Conservation (phyloP, 2,797 vertebrate genomes). For the Gallirallus australis region DNA sequence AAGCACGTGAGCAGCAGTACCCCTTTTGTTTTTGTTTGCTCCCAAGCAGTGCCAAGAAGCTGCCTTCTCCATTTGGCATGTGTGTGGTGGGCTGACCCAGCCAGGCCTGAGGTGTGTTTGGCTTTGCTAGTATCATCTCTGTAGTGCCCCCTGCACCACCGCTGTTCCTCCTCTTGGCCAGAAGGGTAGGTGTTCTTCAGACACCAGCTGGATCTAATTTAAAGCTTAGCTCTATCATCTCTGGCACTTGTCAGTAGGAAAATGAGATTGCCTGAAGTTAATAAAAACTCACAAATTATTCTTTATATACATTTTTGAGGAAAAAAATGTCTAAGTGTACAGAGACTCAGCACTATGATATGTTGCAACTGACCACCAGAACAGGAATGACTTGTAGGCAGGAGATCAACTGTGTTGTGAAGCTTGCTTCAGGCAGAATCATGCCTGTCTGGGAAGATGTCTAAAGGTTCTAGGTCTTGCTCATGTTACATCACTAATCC, state of each 20-base stretch:
- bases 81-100: background rate
- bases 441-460: background rate
- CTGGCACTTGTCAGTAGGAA: background rate
- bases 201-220: background rate
- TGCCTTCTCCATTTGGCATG: fast-evolving
- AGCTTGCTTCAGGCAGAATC: background rate
- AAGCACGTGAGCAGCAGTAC: background rate
- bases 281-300: background rate
- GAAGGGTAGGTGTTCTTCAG: background rate
- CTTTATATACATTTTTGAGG: background rate
- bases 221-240: background rate
- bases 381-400: background rate
- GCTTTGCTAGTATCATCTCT: background rate
- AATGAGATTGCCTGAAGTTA: background rate
- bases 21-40: fast-evolving
- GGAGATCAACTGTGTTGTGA: background rate
- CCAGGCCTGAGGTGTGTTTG: background rate
- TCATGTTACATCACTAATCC: background rate
- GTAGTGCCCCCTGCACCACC: background rate
- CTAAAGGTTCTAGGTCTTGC: background rate
- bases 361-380: background rate
- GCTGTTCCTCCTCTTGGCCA: background rate
- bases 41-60: background rate
- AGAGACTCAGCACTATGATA: background rate
- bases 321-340: background rate